Conservation (phyloP, 2,888 invertebrate genomes). For the Troides helena region DNA sequence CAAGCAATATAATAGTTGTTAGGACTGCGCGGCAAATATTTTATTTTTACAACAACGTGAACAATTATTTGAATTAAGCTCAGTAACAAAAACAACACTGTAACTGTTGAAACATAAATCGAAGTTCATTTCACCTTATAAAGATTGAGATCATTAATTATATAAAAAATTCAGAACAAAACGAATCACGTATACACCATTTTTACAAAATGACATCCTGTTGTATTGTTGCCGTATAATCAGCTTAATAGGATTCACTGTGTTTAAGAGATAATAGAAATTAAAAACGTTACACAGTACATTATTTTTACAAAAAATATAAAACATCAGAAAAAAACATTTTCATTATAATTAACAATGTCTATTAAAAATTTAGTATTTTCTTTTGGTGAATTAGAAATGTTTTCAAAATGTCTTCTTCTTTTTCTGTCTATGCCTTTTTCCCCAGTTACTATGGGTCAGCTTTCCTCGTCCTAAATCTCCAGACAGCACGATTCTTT, state of each 20-base stretch:
- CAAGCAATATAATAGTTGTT: slow-evolving; percentile 11
- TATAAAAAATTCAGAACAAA: slow-evolving; percentile 28
- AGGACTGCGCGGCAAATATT: slow-evolving; percentile 21
- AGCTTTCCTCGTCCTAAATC: too few relatives aligned
- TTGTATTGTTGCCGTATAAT: slow-evolving; percentile 22
- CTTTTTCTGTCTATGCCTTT: too few relatives aligned
- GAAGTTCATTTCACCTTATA: slow-evolving; percentile 13
- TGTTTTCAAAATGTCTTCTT: too few relatives aligned
- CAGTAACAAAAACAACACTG: slow-evolving; percentile 1
- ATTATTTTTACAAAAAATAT: too few relatives aligned
- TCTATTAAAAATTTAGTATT: too few relatives aligned
- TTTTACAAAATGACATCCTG: slow-evolving; percentile 33
- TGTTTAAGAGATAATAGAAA: neutral
- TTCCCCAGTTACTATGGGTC: too few relatives aligned
- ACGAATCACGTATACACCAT: slow-evolving; percentile 38
- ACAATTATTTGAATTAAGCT: slow-evolving; percentile 5
- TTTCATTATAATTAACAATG: too few relatives aligned
- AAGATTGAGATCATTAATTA: slow-evolving; percentile 9
- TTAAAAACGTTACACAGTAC: too few relatives aligned
- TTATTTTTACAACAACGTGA: slow-evolving; percentile 10
- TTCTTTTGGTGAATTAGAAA: too few relatives aligned
- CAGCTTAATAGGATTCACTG: neutral
- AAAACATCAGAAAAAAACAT: too few relatives aligned
- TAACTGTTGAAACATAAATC: slow-evolving; percentile 3
- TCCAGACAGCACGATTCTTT: too few relatives aligned